phyloP scores from a whole-genome alignment of 2,797 vertebrate species.

The Gadopsis marmoratus region DNA sequence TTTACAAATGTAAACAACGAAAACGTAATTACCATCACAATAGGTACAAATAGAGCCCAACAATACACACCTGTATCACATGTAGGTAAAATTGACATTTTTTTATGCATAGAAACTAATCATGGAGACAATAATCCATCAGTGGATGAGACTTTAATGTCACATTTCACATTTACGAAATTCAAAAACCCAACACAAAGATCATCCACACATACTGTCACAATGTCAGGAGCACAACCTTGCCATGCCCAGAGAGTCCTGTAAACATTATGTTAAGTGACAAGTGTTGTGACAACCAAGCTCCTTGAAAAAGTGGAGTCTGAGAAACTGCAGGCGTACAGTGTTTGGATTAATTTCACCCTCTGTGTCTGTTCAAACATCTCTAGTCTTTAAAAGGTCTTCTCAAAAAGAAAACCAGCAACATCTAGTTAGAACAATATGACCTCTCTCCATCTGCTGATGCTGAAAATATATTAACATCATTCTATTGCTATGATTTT shows the following conservation, averaged over 20 bases:
- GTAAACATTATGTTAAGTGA: conserved; percentile 78
- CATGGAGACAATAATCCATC: conserved; percentile 50
- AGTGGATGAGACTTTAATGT: conserved; percentile 68
- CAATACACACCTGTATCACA: conserved; percentile 79
- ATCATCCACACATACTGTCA: conserved; percentile 56
- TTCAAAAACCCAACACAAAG: conserved; percentile 11
- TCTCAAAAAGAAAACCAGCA: conserved; percentile 58
- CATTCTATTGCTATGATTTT: conserved; percentile 40
- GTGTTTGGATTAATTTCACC: conserved; percentile 71
- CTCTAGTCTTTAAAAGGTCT: conserved; percentile 75
- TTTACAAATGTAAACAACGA: conserved; percentile 78
- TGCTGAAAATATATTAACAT: conserved; percentile 59
- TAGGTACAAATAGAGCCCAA: conserved; percentile 55
- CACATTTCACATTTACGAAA: conserved; percentile 76
- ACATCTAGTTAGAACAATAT: conserved; percentile 44
- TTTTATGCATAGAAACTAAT: conserved; percentile 83
- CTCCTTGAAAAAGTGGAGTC: conserved; percentile 71
- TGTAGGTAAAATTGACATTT: conserved; percentile 65
- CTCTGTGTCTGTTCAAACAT: conserved; percentile 50
- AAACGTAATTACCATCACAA: conserved; percentile 73
- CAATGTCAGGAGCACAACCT: conserved; percentile 71
- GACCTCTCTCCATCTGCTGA: conserved; percentile 41
- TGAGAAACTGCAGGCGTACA: conserved; percentile 76
- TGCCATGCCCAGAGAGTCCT: conserved; percentile 62
- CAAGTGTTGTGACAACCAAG: conserved; percentile 80